Conservation (phyloP, 2,113 vertebrate genomes). For the Dicaeum eximium region DNA sequence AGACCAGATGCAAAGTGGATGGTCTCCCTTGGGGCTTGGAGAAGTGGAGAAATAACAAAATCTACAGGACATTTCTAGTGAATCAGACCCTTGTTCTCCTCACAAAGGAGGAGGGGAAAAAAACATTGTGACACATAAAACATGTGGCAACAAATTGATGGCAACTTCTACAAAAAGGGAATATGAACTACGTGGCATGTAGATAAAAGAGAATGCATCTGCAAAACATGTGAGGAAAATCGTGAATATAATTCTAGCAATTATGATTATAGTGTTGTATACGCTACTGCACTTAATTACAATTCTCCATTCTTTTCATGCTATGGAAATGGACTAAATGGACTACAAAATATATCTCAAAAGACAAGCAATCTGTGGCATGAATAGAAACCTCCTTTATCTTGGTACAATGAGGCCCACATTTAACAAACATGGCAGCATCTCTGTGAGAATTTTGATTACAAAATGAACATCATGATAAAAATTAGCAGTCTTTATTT, state of each 20-base stretch:
- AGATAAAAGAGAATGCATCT: slow-evolving; percentile 68
- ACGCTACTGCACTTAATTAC: slow-evolving; percentile 58
- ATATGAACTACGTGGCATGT: neutral
- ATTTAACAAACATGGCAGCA: slow-evolving; percentile 51
- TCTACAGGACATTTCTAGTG: neutral
- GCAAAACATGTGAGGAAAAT: slow-evolving; percentile 61
- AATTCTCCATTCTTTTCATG: slow-evolving; percentile 59
- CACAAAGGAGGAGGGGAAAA: neutral
- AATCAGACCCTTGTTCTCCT: slow-evolving; percentile 6
- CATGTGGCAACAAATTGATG: slow-evolving; percentile 39
- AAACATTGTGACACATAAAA: neutral
- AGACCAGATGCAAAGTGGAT: slow-evolving; percentile 18
- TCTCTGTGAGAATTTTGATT: slow-evolving; percentile 42
- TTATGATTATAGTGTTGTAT: slow-evolving; percentile 50
- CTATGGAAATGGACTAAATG: slow-evolving; percentile 67
- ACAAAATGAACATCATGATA: slow-evolving; percentile 33
- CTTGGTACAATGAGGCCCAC: slow-evolving; percentile 46
- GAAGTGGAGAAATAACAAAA: neutral
- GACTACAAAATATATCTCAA: slow-evolving; percentile 68
- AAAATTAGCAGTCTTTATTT: slow-evolving; percentile 32
- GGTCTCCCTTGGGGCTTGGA: neutral
- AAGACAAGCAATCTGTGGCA: slow-evolving; percentile 65
- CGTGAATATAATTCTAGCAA: slow-evolving; percentile 50
- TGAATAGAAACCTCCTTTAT: slow-evolving; percentile 69
- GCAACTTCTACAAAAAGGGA: slow-evolving; percentile 14